phyloP scores from a whole-genome alignment of 1,140 invertebrate genomes.

The Heliconius hermathena region DNA sequence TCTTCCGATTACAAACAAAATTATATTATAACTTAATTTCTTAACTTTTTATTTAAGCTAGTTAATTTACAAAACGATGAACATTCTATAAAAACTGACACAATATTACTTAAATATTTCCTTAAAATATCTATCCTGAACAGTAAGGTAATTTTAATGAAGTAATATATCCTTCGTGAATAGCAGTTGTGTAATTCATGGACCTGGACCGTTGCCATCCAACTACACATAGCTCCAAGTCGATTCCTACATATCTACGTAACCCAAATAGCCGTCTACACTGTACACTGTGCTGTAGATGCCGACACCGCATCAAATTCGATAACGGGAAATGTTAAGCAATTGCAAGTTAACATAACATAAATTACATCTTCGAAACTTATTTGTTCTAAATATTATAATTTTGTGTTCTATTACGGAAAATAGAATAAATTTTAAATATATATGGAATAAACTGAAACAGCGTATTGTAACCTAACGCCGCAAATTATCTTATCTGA shows the following conservation, averaged over 20 bases:
- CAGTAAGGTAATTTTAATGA: neutral
- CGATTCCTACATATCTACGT: constrained; percentile 9
- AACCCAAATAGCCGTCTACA: constrained; percentile 3
- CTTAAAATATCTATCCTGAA: neutral
- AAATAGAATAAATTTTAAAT: too few species aligned
- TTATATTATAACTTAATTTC: too few species aligned
- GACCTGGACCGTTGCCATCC: constrained; percentile 19
- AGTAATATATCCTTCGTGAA: constrained; percentile 7
- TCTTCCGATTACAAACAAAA: too few species aligned
- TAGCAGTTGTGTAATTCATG: constrained; percentile 16
- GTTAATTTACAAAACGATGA: neutral
- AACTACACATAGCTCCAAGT: constrained; percentile 10
- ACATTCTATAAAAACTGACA: neutral
- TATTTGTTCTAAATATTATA: too few species aligned
- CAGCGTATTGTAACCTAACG: too few species aligned
- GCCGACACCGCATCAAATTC: neutral
- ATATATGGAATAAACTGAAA: too few species aligned
- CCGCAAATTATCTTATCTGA: too few species aligned
- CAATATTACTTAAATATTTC: neutral
- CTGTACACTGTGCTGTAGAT: neutral
- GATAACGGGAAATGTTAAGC: neutral
- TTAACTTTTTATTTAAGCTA: neutral
- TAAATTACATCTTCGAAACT: too few species aligned
- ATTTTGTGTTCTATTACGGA: too few species aligned
- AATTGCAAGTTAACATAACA: neutral